A percentile compares a stretch with the other conserved stretches of the same genome.
phyloP scores from a whole-genome alignment of 2,888 invertebrate species.

The Ganaspis brasiliensis region DNA sequence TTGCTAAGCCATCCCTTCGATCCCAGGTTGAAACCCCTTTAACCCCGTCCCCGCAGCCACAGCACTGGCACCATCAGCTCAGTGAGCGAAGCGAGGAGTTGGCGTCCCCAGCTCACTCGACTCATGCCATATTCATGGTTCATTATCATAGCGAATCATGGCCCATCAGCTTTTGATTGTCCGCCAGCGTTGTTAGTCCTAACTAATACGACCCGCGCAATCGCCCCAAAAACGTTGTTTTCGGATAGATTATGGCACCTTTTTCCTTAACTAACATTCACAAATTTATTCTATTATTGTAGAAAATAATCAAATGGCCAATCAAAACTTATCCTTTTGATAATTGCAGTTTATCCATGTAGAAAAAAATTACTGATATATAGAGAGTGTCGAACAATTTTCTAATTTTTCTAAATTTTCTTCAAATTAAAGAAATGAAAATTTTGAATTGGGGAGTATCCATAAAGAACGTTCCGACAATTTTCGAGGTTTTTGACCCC shows the following conservation, averaged over 20 bases:
- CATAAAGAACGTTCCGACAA: too few species aligned
- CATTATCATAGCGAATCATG: constrained; percentile 81
- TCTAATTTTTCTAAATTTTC: too few species aligned
- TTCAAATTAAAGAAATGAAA: too few species aligned
- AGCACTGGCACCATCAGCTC: constrained; percentile 64
- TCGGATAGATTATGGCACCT: constrained; percentile 55
- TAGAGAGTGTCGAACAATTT: too few species aligned
- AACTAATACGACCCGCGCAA: constrained; percentile 78
- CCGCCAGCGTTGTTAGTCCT: constrained; percentile 80
- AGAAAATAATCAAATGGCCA: neutral
- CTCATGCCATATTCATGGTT: constrained; percentile 80
- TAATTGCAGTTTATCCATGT: too few species aligned
- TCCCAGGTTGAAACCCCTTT: constrained; percentile 56
- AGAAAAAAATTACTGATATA: too few species aligned
- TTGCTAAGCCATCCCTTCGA: constrained; percentile 53
- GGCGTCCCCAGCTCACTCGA: constrained; percentile 77
- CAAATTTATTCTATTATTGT: too few species aligned
- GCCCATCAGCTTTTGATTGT: constrained; percentile 81
- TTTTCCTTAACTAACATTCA: constrained; percentile 27
- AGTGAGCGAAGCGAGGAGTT: constrained; percentile 77
- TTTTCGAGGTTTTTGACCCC: too few species aligned
- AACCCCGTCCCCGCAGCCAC: constrained; percentile 49
- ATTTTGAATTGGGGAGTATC: too few species aligned
- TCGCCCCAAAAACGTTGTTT: constrained; percentile 59
- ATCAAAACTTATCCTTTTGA: too few species aligned